Evolutionary conservation across 2,113 vertebrate genomes (phyloP).

Genomic region (Suricata suricatta): DNA sequence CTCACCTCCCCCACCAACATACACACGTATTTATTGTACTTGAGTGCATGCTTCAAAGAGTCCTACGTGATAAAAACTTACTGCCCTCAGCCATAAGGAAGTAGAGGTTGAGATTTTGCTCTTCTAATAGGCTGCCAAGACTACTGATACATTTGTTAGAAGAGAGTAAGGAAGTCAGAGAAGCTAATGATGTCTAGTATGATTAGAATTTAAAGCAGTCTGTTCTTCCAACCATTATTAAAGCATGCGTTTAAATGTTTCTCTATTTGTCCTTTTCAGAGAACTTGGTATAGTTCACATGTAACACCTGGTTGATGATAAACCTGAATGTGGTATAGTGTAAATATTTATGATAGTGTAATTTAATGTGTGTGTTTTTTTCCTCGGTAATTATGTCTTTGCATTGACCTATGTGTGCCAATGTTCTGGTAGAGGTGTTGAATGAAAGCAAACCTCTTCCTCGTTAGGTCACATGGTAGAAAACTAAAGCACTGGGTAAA

Average conservation of each 20-base stretch:
- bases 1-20: not conserved
- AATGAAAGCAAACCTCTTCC: not conserved
- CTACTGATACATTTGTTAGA: not conserved
- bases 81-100: not conserved
- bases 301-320: not conserved
- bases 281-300: not conserved
- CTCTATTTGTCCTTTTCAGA: conserved; percentile 6
- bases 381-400: not conserved
- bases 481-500: conserved; percentile 15
- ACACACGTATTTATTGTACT: not conserved
- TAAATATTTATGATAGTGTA: conserved; percentile 21
- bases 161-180: not conserved
- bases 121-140: not conserved
- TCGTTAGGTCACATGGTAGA: not conserved
- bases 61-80: not conserved
- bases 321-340: not conserved
- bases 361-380: not conserved
- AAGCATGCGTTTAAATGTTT: conserved; percentile 12
- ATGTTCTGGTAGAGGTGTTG: not conserved
- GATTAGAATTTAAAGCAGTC: not conserved
- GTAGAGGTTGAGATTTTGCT: not conserved
- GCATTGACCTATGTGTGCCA: not conserved
- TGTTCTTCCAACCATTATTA: not conserved
- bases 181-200: not conserved
- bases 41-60: not conserved